phyloP scores from a whole-genome alignment of 2,888 invertebrate species.

The Cerastoderma edule region DNA sequence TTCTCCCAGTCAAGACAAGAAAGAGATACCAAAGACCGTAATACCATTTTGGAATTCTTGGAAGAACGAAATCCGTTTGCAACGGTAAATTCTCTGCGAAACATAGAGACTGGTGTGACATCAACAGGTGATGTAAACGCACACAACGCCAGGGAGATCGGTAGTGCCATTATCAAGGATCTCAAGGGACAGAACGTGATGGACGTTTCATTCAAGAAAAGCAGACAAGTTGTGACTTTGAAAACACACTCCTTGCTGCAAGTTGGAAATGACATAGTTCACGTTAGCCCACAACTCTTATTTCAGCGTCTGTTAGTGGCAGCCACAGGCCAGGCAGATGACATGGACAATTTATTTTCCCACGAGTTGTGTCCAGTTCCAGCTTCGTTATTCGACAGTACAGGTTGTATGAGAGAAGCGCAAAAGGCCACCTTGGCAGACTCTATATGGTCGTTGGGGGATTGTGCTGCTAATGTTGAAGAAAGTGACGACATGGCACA shows the following conservation, averaged over 20 bases:
- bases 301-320: conserved; percentile 25
- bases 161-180: not conserved
- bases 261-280: conserved; percentile 11
- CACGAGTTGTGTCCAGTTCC: conserved; percentile 29
- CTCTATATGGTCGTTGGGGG: conserved; percentile 36
- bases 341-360: not conserved
- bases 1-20: too few species aligned
- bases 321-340: not conserved
- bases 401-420: conserved; percentile 26
- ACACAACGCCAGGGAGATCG: not conserved
- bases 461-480: too few species aligned
- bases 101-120: conserved; percentile 11
- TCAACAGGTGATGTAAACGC: not conserved
- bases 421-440: conserved; percentile 39
- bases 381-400: conserved; percentile 37
- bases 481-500: too few species aligned
- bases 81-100: not conserved
- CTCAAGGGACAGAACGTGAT: too few species aligned
- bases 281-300: conserved; percentile 19
- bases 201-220: too few species aligned
- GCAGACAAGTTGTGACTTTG: too few species aligned
- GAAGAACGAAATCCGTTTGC: too few species aligned
- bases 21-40: not conserved
- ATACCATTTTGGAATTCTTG: not conserved
- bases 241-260: too few species aligned